Conservation (phyloP, 2,113 vertebrate species). For the Cyprinodon brontotheroides region DNA sequence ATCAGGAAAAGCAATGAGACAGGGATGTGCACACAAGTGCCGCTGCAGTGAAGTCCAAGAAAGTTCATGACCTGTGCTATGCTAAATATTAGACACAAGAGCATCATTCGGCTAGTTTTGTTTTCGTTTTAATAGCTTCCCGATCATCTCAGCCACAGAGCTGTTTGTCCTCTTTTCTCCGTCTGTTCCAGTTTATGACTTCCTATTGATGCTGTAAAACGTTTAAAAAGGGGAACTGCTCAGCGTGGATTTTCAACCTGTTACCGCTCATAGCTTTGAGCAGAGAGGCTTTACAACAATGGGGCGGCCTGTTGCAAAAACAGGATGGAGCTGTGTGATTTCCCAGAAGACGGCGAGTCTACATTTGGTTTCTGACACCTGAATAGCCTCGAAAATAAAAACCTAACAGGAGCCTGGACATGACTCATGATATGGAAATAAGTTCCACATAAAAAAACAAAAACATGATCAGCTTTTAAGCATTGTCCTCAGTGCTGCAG, state of each 20-base stretch:
- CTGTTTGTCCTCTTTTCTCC: conserved; percentile 15
- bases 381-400: not conserved
- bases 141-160: conserved; percentile 39
- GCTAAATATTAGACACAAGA: conserved; percentile 22
- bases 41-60: not conserved
- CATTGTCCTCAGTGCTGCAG: not conserved
- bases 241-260: conserved; percentile 5
- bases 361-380: not conserved
- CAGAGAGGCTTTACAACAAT: not conserved
- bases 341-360: not conserved
- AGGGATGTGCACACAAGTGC: conserved; percentile 2
- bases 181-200: conserved; percentile 19
- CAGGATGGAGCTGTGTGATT: conserved; percentile 1
- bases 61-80: conserved; percentile 33
- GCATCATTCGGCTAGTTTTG: conserved; percentile 30
- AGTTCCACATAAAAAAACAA: not conserved
- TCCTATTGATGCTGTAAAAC: conserved; percentile 24
- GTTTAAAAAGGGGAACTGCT: conserved; percentile 22
- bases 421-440: not conserved
- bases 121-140: conserved; percentile 29
- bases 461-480: not conserved
- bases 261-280: conserved; percentile 1
- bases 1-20: conserved; percentile 21
- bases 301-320: not conserved
- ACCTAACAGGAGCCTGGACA: conserved; percentile 1